Evolutionary conservation across 1,140 invertebrate species (phyloP).

Genomic region (Penaeus indicus): DNA sequence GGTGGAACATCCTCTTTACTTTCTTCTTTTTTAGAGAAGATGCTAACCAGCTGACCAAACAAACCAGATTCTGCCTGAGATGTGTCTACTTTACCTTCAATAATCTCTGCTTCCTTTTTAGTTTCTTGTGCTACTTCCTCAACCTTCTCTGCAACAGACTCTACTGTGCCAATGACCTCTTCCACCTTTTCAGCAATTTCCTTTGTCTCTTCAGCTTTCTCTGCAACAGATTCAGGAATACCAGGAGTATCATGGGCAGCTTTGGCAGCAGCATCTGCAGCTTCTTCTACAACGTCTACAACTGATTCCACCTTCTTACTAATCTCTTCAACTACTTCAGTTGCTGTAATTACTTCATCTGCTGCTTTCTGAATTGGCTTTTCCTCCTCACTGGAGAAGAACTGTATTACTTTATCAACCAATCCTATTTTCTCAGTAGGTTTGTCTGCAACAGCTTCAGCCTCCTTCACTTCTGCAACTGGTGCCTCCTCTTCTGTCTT

Average conservation of each 20-base stretch:
- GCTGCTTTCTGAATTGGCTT: too few relatives aligned
- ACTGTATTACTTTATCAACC: too few relatives aligned
- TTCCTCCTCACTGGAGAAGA: too few relatives aligned
- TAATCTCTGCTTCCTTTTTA: slow-evolving; percentile 1
- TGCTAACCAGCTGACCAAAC: too few relatives aligned
- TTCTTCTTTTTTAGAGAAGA: too few relatives aligned
- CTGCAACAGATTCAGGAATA: background rate
- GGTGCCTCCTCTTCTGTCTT: too few relatives aligned
- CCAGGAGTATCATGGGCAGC: background rate
- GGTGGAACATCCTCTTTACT: too few relatives aligned
- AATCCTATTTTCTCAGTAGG: too few relatives aligned
- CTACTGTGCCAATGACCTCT: background rate
- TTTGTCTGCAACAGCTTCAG: too few relatives aligned
- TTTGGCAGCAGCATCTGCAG: background rate
- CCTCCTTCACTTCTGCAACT: too few relatives aligned
- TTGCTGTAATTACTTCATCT: background rate
- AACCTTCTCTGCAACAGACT: background rate
- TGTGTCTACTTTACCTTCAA: background rate
- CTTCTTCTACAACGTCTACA: background rate
- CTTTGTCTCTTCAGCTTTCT: background rate
- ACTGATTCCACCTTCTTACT: background rate
- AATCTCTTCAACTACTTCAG: background rate
- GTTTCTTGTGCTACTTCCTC: slow-evolving; percentile 8
- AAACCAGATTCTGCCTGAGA: too few relatives aligned
- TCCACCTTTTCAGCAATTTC: background rate